These are phyloP conservation scores for Microctenopoma stevenorrisi DNA, from an alignment of 2,797 vertebrate genomes.

Conservation along the genomic window DNA sequence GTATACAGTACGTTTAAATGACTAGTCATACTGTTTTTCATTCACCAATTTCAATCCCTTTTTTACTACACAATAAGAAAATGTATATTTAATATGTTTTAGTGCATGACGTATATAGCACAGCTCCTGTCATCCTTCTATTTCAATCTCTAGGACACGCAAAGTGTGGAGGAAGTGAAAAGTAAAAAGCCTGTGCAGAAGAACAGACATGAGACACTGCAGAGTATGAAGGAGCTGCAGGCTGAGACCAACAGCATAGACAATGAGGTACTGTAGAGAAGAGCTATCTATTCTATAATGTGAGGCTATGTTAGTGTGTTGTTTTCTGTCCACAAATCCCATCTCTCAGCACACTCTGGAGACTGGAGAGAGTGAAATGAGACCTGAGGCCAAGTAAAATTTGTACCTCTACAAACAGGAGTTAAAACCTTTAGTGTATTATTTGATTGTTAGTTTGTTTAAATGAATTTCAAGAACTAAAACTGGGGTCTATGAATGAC, in stretches of 20 bases:
- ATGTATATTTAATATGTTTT: neutral
- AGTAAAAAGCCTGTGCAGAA: constrained; percentile 13
- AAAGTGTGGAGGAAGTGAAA: constrained; percentile 54
- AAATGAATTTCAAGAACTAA: too few species aligned
- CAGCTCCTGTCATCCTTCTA: neutral
- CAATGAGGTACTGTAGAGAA: constrained; percentile 43
- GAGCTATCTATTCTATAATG: too few species aligned
- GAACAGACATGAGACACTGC: constrained; percentile 38
- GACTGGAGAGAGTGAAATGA: too few species aligned
- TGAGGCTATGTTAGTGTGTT: too few species aligned
- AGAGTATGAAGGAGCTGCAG: constrained; percentile 42
- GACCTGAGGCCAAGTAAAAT: too few species aligned
- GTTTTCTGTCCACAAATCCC: too few species aligned
- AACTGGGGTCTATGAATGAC: too few species aligned
- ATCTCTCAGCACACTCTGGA: too few species aligned
- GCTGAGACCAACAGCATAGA: constrained; percentile 29
- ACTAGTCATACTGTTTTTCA: neutral
- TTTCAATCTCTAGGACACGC: constrained; percentile 52
- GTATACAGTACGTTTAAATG: too few species aligned
- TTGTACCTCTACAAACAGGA: too few species aligned
- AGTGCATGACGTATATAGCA: neutral
- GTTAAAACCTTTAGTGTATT: too few species aligned
- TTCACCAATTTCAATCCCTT: neutral
- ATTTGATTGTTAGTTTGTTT: too few species aligned
- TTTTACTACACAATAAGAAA: neutral